Evolutionary conservation across 2,888 invertebrate genomes (phyloP), one percentile per base, ranked within the genome.

Genomic region (Lomographa bimaculata): DNA sequence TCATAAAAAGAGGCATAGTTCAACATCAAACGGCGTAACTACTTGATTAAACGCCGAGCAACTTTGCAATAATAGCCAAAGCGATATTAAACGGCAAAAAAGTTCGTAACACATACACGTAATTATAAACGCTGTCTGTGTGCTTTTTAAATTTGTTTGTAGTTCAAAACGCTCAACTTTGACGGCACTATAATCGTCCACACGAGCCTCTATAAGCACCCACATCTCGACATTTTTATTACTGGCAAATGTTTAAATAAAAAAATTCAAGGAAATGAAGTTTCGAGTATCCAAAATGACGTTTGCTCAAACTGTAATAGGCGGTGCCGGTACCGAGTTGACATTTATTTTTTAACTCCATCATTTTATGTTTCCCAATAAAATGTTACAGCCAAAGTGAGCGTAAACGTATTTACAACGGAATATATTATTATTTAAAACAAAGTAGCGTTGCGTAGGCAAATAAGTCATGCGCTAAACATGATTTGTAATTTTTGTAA

Each of bases 161-260:
- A 57, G 64, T 69, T 65, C 41, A 59, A 38, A 71, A 62, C 60
- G 64, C 59, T 59, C 54, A 74, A 77, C 63, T 77, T 71, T 64
- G 60, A 61, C 66, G 44, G 34, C 28, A 48, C 36, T 44, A 39
- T 44, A 48, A 66, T 67, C 63, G 68, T 60, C 65, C 63, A 68
- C 71, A 65, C 69, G 63, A 57, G 57, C 58, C 51, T 26, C 55
- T n/a, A n/a, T 56, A 59, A 61, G 50, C 25, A 30, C 54, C 59
- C 50, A 63, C 57, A 50, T 53, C 58, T 59, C 52, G 17, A 42
- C 38, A 29, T 12, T 52, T 59, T 56, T 57, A 61, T 60, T 63
- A 57, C 55, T 34, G 48, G 56, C 49, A 54, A 62, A 57, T 56
- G 59, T 62, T 59, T 54, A 57, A 51, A 43, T 58, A 63, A 43